Evolutionary conservation across 2,113 vertebrate genomes (phyloP).

Genomic region (Daubentonia madagascariensis): DNA sequence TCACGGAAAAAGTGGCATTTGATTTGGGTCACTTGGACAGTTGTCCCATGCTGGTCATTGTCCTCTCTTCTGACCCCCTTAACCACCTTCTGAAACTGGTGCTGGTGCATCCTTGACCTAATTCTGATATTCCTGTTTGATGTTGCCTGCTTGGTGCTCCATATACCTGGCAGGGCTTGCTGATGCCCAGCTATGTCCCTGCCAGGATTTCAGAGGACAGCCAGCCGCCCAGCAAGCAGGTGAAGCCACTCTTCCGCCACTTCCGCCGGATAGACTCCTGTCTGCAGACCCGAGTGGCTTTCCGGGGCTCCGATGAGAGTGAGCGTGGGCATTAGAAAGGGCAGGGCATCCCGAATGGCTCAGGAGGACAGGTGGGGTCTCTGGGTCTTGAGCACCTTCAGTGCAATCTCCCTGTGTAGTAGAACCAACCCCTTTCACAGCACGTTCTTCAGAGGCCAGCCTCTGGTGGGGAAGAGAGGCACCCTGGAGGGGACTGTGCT

Average conservation of each 20-base stretch:
- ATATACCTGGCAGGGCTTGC: neutral
- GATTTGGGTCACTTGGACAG: neutral
- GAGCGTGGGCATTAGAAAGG: slow-evolving; percentile 66
- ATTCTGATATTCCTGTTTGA: neutral
- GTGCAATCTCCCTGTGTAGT: neutral
- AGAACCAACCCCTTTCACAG: neutral
- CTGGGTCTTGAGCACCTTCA: neutral
- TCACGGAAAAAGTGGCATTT: neutral
- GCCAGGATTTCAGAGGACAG: slow-evolving; percentile 91
- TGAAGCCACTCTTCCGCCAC: slow-evolving; percentile 95
- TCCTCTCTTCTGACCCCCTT: neutral
- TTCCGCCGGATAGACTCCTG: slow-evolving; percentile 97
- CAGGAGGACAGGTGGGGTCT: neutral
- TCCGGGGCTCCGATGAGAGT: slow-evolving; percentile 97
- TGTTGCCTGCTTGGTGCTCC: neutral
- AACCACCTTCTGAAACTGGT: neutral
- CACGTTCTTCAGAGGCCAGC: neutral
- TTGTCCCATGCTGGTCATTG: neutral
- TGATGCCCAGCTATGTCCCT: slow-evolving; percentile 41
- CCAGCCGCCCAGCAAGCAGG: slow-evolving; percentile 90
- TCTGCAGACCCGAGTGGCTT: slow-evolving; percentile 95
- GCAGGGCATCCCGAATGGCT: neutral
- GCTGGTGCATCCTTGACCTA: neutral
- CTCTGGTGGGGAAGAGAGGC: neutral
- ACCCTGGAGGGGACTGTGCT: neutral